phyloP scores from a whole-genome alignment of 2,888 invertebrate genomes.

The Scelioninae gen. 1 region DNA sequence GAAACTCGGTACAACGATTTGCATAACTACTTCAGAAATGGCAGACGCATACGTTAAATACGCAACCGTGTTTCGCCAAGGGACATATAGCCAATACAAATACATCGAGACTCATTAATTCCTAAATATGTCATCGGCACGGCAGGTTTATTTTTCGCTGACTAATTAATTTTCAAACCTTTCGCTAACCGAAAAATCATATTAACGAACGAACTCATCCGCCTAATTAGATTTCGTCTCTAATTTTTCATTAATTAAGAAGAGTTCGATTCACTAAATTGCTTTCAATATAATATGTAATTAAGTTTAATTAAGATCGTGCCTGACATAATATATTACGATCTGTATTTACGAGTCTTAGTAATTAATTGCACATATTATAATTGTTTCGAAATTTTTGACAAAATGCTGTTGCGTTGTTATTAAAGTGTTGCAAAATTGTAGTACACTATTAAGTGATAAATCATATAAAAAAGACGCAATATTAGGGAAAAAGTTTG shows the following conservation, averaged over 20 bases:
- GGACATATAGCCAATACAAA: slow-evolving; percentile 63
- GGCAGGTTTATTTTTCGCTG: slow-evolving; percentile 21
- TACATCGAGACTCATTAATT: slow-evolving; percentile 71
- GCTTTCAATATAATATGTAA: neutral
- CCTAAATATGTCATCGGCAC: slow-evolving; percentile 37
- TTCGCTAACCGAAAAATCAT: neutral
- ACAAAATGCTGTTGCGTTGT: slow-evolving; percentile 10
- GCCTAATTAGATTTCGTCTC: too few species aligned
- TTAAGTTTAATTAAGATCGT: slow-evolving; percentile 5
- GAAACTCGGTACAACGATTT: slow-evolving; percentile 76
- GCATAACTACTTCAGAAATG: slow-evolving; percentile 79
- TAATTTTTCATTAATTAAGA: neutral
- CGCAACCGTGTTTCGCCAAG: slow-evolving; percentile 43
- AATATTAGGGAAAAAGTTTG: slow-evolving; percentile 17
- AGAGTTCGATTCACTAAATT: neutral
- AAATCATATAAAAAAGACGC: slow-evolving; percentile 35
- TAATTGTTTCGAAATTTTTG: slow-evolving; percentile 2
- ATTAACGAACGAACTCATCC: too few species aligned
- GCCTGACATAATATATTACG: neutral
- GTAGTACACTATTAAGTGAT: slow-evolving; percentile 15
- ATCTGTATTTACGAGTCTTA: slow-evolving; percentile 8
- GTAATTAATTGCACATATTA: slow-evolving; percentile 10
- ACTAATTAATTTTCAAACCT: slow-evolving; percentile 1
- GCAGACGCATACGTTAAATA: slow-evolving; percentile 74
- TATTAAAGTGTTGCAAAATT: slow-evolving; percentile 20